phyloP scores from a whole-genome alignment of 2,888 invertebrate genomes.

The Phengaris alcon region DNA sequence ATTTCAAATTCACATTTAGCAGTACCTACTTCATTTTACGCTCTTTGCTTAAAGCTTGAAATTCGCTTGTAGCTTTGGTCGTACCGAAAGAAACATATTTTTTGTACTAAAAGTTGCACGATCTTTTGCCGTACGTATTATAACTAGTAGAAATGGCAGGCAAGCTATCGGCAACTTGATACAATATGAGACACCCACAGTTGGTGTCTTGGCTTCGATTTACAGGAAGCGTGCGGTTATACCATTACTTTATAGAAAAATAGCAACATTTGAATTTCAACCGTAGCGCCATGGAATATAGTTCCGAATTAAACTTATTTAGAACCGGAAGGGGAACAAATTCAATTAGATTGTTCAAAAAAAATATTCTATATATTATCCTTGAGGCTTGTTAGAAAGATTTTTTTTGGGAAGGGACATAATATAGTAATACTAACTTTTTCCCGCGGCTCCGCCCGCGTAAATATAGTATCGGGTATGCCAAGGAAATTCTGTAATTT shows the following conservation, averaged over 20 bases:
- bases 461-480: too few relatives aligned
- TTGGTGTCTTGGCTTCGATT: constrained; percentile 57
- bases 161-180: constrained; percentile 54
- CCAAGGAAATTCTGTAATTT: too few relatives aligned
- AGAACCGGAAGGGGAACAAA: constrained; percentile 20
- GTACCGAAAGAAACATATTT: background rate
- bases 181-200: constrained; percentile 59
- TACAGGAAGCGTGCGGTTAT: constrained; percentile 71
- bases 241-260: constrained; percentile 45
- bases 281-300: background rate
- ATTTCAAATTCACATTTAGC: too few relatives aligned
- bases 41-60: too few relatives aligned
- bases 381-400: background rate
- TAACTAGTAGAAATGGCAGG: constrained; percentile 33
- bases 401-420: background rate
- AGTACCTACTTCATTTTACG: too few relatives aligned
- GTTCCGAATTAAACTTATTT: background rate
- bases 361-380: background rate
- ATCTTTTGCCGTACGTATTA: constrained; percentile 11
- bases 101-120: constrained; percentile 30
- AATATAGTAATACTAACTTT: background rate
- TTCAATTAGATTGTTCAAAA: constrained; percentile 8
- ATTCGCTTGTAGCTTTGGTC: background rate
- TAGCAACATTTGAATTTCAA: background rate
- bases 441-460: too few relatives aligned